A percentile compares a stretch with the other conserved stretches of the same genome.
phyloP scores from a whole-genome alignment of 1,140 invertebrate genomes.

The Eupristina koningsbergeri region DNA sequence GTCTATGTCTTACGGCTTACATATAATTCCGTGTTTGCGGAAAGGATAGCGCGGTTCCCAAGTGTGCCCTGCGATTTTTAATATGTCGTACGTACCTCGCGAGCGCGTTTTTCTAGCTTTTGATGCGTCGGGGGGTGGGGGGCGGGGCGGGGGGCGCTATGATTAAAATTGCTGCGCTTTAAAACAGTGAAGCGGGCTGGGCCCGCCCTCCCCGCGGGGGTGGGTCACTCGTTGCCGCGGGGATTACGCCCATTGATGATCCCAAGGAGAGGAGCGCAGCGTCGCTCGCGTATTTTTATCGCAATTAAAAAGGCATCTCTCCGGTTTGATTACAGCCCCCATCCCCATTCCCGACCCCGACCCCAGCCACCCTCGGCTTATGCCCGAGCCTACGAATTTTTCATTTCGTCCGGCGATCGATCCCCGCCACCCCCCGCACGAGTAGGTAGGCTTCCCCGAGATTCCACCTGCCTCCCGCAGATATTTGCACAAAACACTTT shows the following conservation, averaged over 20 bases:
- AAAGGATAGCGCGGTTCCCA: conserved; percentile 65
- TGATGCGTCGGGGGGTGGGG: background rate
- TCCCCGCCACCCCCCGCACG: background rate
- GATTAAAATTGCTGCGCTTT: conserved; percentile 65
- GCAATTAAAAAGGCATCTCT: conserved; percentile 49
- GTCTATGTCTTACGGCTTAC: conserved; percentile 73
- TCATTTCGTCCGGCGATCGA: conserved; percentile 4
- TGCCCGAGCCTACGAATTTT: background rate
- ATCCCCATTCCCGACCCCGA: background rate
- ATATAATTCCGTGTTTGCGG: conserved; percentile 72
- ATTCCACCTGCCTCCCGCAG: background rate
- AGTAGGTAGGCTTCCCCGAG: background rate
- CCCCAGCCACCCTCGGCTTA: too few species aligned
- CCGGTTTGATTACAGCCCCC: background rate
- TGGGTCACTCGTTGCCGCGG: conserved; percentile 13
- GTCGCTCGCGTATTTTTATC: conserved; percentile 24
- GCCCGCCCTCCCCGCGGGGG: background rate
- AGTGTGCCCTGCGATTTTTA: conserved; percentile 64
- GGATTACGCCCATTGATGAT: conserved; percentile 22
- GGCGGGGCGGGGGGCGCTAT: conserved; percentile 20
- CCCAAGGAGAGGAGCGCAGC: too few species aligned
- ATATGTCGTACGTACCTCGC: conserved; percentile 59
- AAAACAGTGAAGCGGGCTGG: conserved; percentile 51
- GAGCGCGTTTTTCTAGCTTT: background rate
- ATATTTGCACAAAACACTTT: background rate